Conservation (phyloP, 2,797 vertebrate genomes). For the Glossophaga mutica region DNA sequence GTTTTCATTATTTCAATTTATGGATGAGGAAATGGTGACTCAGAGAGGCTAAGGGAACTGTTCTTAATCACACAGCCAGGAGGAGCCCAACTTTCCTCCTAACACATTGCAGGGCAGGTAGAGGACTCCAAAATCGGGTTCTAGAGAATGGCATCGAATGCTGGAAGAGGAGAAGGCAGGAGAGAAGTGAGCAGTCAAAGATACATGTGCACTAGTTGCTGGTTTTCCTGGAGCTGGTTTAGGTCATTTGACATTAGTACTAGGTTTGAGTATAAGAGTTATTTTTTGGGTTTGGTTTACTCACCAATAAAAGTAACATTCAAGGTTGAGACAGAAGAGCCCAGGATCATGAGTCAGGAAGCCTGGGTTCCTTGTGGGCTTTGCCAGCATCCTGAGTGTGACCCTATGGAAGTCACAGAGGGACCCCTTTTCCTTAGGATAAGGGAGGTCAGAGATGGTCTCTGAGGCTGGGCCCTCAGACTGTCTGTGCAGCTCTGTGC, state of each 20-base stretch:
- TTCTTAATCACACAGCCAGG: neutral
- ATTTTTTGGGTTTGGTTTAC: neutral
- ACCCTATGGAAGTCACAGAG: neutral
- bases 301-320: neutral
- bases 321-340: neutral
- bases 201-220: accelerated
- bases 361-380: neutral
- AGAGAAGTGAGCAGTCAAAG: neutral
- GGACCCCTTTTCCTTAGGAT: neutral
- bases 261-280: neutral
- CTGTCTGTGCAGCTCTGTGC: neutral
- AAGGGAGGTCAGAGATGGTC: neutral
- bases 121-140: neutral
- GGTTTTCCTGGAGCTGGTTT: neutral
- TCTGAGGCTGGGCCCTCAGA: neutral
- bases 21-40: neutral
- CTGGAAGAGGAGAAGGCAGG: neutral
- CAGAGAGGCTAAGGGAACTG: neutral
- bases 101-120: neutral
- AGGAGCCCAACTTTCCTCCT: neutral
- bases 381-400: neutral
- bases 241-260: neutral
- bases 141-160: neutral
- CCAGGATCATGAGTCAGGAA: neutral
- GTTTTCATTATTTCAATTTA: neutral